Evolutionary conservation across 2,113 vertebrate genomes (phyloP).

Genomic region (Sinocyclocheilus grahami): DNA sequence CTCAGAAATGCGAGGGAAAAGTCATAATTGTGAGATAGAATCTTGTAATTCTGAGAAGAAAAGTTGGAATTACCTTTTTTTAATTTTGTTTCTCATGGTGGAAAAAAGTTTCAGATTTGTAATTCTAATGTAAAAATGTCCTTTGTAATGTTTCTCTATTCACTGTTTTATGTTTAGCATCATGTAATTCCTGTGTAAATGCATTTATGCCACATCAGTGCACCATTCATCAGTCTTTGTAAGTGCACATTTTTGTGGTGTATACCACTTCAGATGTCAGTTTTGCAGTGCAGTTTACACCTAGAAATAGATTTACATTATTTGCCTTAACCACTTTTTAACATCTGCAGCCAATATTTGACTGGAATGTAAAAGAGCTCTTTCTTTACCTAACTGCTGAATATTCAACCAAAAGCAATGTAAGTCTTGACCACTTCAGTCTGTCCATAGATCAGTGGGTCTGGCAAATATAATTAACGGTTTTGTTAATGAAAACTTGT

Average conservation of each 20-base stretch:
- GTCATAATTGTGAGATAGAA: too few relatives aligned
- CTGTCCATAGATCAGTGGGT: background rate
- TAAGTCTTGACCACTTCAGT: slow-evolving; percentile 73
- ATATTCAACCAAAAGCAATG: slow-evolving; percentile 94
- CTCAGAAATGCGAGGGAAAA: background rate
- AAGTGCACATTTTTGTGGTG: background rate
- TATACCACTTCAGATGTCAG: background rate
- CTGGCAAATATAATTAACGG: background rate
- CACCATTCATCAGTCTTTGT: background rate
- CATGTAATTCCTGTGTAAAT: background rate
- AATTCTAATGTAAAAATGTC: background rate
- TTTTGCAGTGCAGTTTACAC: background rate
- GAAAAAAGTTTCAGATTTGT: background rate
- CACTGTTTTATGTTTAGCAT: background rate
- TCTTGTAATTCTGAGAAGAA: too few relatives aligned
- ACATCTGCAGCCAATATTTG: slow-evolving; percentile 97
- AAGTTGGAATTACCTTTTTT: background rate
- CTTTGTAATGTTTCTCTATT: background rate
- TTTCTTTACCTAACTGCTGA: slow-evolving; percentile 97
- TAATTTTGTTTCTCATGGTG: too few relatives aligned
- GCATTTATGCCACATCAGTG: background rate
- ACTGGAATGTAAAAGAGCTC: slow-evolving; percentile 98
- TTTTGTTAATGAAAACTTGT: background rate
- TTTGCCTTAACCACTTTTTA: slow-evolving; percentile 77
- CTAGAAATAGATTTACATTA: slow-evolving; percentile 18